phyloP scores from a whole-genome alignment of 2,797 vertebrate species.

The Acanthopagrus latus region DNA sequence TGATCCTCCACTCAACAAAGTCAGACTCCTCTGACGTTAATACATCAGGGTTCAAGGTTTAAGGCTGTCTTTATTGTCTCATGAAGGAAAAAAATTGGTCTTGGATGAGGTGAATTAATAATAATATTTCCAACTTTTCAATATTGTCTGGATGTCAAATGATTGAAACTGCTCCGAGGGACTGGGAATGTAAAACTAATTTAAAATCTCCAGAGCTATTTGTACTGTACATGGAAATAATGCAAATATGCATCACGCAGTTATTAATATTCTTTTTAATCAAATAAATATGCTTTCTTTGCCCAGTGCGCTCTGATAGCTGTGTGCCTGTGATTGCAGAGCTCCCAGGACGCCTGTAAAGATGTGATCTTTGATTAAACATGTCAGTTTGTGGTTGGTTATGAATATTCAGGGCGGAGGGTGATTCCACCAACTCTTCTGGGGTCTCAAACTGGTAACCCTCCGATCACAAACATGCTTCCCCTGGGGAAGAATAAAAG shows the following conservation, averaged over 20 bases:
- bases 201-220: not conserved
- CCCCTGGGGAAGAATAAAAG: constrained; percentile 1
- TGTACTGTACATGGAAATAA: constrained; percentile 11
- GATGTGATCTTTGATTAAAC: not conserved
- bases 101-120: not conserved
- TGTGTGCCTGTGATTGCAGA: not conserved
- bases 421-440: not conserved
- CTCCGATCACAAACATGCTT: not conserved
- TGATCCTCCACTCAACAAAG: not conserved
- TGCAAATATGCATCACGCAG: constrained; percentile 2
- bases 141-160: not conserved
- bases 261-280: not conserved
- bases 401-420: not conserved
- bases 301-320: not conserved
- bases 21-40: not conserved
- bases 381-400: not conserved
- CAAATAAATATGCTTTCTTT: not conserved
- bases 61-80: no score
- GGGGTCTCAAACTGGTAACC: constrained; percentile 9
- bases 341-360: not conserved
- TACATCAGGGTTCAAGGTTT: not conserved
- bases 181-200: not conserved
- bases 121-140: not conserved
- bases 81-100: not conserved
- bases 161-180: not conserved